phyloP scores from a whole-genome alignment of 2,888 invertebrate species.

The Cheiracanthium punctorium region DNA sequence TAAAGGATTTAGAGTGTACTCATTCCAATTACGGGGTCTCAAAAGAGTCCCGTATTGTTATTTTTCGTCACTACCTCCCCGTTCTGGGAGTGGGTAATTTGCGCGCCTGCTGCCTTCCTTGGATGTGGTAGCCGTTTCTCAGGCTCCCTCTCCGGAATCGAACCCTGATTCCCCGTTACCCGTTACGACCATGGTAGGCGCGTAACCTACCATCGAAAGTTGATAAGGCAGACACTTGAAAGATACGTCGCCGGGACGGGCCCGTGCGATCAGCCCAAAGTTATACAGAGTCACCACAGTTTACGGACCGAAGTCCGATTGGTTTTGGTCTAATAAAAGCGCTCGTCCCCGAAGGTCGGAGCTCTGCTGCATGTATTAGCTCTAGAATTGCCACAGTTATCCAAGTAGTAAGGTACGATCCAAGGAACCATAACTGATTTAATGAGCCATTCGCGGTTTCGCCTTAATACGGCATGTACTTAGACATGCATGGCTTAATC shows the following conservation, averaged over 20 bases:
- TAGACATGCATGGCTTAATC: too few relatives aligned
- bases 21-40: slow-evolving; percentile 80
- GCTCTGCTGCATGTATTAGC: slow-evolving; percentile 81
- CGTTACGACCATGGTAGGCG: slow-evolving; percentile 83
- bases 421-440: slow-evolving; percentile 52
- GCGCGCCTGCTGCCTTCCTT: too few relatives aligned
- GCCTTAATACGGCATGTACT: too few relatives aligned
- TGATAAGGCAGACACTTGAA: slow-evolving; percentile 77
- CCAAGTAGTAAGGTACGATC: slow-evolving; percentile 76
- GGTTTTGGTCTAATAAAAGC: too few relatives aligned
- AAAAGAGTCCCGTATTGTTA: slow-evolving; percentile 78
- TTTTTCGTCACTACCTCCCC: slow-evolving; percentile 82
- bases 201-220: slow-evolving; percentile 80
- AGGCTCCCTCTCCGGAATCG: slow-evolving; percentile 84
- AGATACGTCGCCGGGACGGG: slow-evolving; percentile 71
- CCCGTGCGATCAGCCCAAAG: slow-evolving; percentile 67
- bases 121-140: slow-evolving; percentile 84
- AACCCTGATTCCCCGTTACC: slow-evolving; percentile 86
- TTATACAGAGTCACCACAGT: slow-evolving; percentile 69
- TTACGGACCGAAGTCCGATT: too few relatives aligned
- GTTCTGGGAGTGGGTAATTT: too few relatives aligned
- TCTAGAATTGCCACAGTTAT: slow-evolving; percentile 83
- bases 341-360: too few relatives aligned
- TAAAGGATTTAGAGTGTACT: slow-evolving; percentile 80
- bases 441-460: too few relatives aligned